A percentile compares a stretch with the other conserved stretches of the same genome.
Evolutionary conservation across 2,888 invertebrate species (phyloP).

Genomic region (Molorchus minor): DNA sequence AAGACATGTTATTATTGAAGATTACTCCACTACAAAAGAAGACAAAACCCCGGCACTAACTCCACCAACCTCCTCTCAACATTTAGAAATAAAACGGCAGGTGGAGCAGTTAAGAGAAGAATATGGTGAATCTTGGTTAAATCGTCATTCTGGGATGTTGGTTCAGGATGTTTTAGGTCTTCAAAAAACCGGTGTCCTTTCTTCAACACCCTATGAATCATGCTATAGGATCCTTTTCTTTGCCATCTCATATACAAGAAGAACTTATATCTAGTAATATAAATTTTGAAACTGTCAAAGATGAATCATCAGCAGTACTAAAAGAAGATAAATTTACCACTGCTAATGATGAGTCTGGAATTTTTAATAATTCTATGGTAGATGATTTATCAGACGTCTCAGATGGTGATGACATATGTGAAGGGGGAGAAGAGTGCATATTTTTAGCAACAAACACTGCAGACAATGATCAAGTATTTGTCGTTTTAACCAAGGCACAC

Average conservation of each 20-base stretch:
- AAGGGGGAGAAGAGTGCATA: conserved; percentile 57
- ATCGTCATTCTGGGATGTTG: conserved; percentile 56
- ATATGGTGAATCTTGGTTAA: conserved; percentile 72
- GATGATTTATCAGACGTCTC: conserved; percentile 38
- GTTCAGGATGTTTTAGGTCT: conserved; percentile 69
- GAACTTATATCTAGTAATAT: conserved; percentile 6
- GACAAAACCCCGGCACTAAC: conserved; percentile 41
- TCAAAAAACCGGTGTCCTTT: conserved; percentile 50
- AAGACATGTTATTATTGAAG: conserved; percentile 61
- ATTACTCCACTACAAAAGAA: conserved; percentile 58
- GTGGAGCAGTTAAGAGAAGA: conserved; percentile 67
- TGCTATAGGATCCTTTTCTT: conserved; percentile 20
- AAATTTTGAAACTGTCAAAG: conserved; percentile 28
- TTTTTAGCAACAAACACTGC: conserved; percentile 56
- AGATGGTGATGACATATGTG: conserved; percentile 53
- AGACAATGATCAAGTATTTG: conserved; percentile 55
- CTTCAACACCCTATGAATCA: conserved; percentile 40
- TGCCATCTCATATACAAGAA: conserved; percentile 12
- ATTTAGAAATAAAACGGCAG: conserved; percentile 44
- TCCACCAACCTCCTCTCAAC: conserved; percentile 44
- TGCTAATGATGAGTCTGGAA: conserved; percentile 31
- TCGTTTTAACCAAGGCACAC: conserved; percentile 57
- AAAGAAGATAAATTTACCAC: conserved; percentile 23
- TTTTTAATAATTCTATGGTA: conserved; percentile 6
- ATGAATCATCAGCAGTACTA: not conserved